Conservation (phyloP, 1,140 invertebrate species). For the Glossosoma conforme region DNA sequence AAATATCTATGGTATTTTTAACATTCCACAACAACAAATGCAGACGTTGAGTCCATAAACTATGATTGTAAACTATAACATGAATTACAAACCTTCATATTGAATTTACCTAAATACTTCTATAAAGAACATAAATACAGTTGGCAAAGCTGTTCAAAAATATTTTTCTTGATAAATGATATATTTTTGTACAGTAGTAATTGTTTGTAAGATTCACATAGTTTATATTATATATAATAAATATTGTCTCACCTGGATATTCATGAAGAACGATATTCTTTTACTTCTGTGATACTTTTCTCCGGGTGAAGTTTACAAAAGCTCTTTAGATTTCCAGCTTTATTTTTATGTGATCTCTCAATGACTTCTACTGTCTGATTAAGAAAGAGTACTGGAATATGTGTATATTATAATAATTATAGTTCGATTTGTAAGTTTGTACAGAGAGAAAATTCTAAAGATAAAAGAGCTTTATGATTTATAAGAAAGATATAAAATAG, state of each 20-base stretch:
- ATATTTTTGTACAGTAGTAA: conserved; percentile 14
- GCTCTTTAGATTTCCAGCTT: conserved; percentile 49
- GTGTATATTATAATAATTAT: conserved; percentile 24
- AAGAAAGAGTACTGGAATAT: conserved; percentile 27
- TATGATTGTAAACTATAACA: conserved; percentile 7
- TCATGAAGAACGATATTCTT: conserved; percentile 26
- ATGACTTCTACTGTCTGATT: conserved; percentile 35
- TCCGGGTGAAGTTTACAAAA: conserved; percentile 22
- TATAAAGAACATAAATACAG: too few species aligned
- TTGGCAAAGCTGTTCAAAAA: too few species aligned
- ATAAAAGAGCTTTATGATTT: conserved; percentile 32
- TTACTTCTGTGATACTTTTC: conserved; percentile 30
- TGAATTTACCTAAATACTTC: too few species aligned
- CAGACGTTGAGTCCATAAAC: conserved; percentile 5
- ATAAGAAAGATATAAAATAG: conserved; percentile 16
- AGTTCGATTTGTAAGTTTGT: conserved; percentile 25
- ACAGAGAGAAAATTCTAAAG: conserved; percentile 27
- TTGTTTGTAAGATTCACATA: conserved; percentile 15
- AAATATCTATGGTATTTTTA: too few species aligned
- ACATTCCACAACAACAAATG: too few species aligned
- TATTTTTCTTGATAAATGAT: conserved; percentile 5
- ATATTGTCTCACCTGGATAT: conserved; percentile 21
- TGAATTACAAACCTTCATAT: too few species aligned
- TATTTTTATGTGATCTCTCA: conserved; percentile 56
- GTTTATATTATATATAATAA: conserved; percentile 21